A percentile compares a stretch with the other conserved stretches of the same genome.
Evolutionary conservation across 1,140 invertebrate genomes (phyloP).

Genomic region (Drosophila melanogaster): Release_6_plus_ISO1_MT NT_033777.3:29778001-29778500

Average conservation of each 20-base stretch:
- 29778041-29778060: constrained; percentile 28
- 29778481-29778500: neutral
- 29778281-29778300: neutral
- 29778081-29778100: constrained; percentile 30
- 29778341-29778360: no score
- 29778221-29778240: neutral
- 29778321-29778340: neutral
- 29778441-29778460: no score
- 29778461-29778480: no score
- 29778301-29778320: no score
- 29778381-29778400: no score
- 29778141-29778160: constrained; percentile 16
- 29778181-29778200: constrained; percentile 6
- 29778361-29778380: no score
- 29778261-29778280: neutral
- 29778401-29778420: no score
- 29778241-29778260: neutral
- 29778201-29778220: neutral
- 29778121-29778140: constrained; percentile 38
- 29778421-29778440: no score
- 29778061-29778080: constrained; percentile 53
- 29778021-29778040: neutral
- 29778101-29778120: constrained; percentile 34
- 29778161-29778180: constrained; percentile 46
- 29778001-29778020: neutral